Conservation (phyloP, 2,113 vertebrate species). For the Chlorocebus sabaeus region DNA sequence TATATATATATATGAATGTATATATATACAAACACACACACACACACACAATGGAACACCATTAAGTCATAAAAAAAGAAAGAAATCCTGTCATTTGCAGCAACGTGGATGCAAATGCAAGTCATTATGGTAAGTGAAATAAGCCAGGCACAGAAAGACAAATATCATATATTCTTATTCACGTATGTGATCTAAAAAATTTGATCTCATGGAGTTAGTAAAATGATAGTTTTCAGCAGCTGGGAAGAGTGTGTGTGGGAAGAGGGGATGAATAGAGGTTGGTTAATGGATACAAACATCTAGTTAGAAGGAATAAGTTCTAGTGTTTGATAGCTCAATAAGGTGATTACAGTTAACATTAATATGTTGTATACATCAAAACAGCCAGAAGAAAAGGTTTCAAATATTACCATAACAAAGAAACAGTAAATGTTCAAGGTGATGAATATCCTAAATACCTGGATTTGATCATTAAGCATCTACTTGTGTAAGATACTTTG, state of each 20-base stretch:
- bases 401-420: background rate
- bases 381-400: background rate
- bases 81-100: background rate
- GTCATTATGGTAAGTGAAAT: background rate
- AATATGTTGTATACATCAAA: background rate
- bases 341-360: background rate
- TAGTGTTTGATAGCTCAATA: background rate
- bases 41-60: background rate
- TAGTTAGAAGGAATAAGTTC: background rate
- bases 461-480: background rate
- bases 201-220: background rate
- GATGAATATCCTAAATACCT: background rate
- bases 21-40: background rate
- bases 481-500: background rate
- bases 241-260: background rate
- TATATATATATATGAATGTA: background rate
- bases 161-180: background rate
- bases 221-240: background rate
- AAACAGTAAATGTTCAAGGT: background rate
- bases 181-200: background rate
- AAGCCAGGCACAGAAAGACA: background rate
- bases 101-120: background rate
- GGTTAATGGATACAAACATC: background rate
- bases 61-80: background rate
- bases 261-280: background rate